Evolutionary conservation across 2,888 invertebrate genomes (phyloP).

Genomic region (Lithophane leautieri): DNA sequence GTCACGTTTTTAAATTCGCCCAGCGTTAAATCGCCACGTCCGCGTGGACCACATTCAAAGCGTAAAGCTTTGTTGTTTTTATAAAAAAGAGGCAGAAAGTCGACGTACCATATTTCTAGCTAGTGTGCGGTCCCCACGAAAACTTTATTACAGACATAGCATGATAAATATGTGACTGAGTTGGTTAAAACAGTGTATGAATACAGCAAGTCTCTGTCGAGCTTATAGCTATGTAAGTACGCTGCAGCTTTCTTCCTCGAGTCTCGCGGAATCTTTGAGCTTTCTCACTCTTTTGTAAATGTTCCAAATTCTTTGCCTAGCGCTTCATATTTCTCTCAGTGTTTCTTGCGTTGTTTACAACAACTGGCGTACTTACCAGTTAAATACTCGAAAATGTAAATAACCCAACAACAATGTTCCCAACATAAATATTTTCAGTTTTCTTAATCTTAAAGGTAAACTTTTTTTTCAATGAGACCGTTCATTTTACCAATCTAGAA

Average conservation of each 20-base stretch:
- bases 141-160: slow-evolving; percentile 66
- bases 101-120: slow-evolving; percentile 60
- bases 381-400: slow-evolving; percentile 6
- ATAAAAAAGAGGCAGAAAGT: slow-evolving; percentile 63
- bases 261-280: slow-evolving; percentile 46
- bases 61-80: slow-evolving; percentile 65
- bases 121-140: slow-evolving; percentile 59
- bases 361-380: slow-evolving; percentile 25
- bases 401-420: not conserved
- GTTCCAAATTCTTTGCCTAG: slow-evolving; percentile 42
- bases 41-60: slow-evolving; percentile 62
- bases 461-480: not conserved
- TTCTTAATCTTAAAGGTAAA: not conserved
- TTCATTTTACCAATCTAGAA: slow-evolving; percentile 4
- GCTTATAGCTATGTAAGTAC: slow-evolving; percentile 41
- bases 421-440: not conserved
- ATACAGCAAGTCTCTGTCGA: slow-evolving; percentile 36
- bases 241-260: slow-evolving; percentile 51
- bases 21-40: slow-evolving; percentile 64
- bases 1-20: slow-evolving; percentile 61
- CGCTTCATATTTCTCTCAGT: slow-evolving; percentile 48
- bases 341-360: slow-evolving; percentile 45
- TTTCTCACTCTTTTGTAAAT: slow-evolving; percentile 53
- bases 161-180: slow-evolving; percentile 59
- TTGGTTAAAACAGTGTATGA: slow-evolving; percentile 61